Percentiles rank a stretch among this genome's conserved stretches.
phyloP scores from a whole-genome alignment of 2,113 vertebrate species.

The Leptocoma aspasia region DNA sequence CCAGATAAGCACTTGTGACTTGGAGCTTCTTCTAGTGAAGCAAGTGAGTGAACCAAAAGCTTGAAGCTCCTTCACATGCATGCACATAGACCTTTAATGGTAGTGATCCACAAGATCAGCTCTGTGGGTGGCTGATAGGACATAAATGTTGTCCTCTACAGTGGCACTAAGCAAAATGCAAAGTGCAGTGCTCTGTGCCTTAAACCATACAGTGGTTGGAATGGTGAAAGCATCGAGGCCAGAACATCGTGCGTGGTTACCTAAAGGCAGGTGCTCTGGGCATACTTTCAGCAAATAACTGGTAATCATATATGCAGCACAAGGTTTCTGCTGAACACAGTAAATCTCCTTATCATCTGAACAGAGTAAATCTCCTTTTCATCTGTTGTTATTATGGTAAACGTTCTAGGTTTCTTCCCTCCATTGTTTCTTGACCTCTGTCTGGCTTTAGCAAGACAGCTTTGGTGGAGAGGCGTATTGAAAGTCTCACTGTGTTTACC shows the following conservation, averaged over 20 bases:
- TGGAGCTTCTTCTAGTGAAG: neutral
- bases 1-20: neutral
- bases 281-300: neutral
- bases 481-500: neutral
- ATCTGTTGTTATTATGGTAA: neutral
- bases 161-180: neutral
- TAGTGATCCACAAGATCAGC: neutral
- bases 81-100: neutral
- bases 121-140: neutral
- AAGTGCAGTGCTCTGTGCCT: neutral
- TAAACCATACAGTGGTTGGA: fast-evolving
- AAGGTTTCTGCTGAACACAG: neutral
- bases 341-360: neutral
- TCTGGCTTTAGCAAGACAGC: neutral
- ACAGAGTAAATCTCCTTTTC: neutral
- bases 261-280: neutral
- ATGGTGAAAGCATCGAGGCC: neutral
- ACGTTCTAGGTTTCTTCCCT: neutral
- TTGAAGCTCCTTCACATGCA: neutral
- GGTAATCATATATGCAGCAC: neutral
- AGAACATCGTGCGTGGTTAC: fast-evolving
- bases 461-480: neutral
- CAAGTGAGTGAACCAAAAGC: neutral
- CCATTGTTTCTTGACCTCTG: neutral
- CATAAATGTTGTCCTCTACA: neutral